Percentiles rank a stretch among this genome's conserved stretches.
Conservation (phyloP, 2,888 invertebrate species). For the Tetragnatha montana region DNA sequence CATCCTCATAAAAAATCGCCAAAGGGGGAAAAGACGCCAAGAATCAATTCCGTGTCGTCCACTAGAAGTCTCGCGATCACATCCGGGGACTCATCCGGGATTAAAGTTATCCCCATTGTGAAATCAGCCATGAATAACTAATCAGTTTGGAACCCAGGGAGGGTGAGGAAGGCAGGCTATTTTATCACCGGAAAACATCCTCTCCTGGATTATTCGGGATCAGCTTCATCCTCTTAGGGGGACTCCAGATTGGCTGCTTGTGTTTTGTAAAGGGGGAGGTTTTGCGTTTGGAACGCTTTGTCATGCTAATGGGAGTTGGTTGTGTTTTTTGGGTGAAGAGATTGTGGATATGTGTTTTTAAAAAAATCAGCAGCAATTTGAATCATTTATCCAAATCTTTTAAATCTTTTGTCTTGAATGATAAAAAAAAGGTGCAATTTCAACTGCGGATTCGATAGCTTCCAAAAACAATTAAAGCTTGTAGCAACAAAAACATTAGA, state of each 20-base stretch:
- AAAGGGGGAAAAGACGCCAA: constrained; percentile 6
- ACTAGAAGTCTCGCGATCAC: constrained; percentile 7
- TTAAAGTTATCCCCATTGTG: constrained; percentile 53
- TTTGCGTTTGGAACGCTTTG: constrained; percentile 2
- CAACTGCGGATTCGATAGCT: too few relatives aligned
- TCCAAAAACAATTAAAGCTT: too few relatives aligned
- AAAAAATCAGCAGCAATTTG: too few relatives aligned
- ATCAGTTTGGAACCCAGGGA: constrained; percentile 36
- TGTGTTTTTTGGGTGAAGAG: constrained; percentile 12
- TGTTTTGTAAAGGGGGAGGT: constrained; percentile 23
- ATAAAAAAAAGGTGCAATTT: too few relatives aligned
- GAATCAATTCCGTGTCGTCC: constrained; percentile 18
- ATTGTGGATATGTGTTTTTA: neutral
- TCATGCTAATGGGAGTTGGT: neutral
- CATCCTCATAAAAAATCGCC: too few relatives aligned
- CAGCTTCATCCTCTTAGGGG: constrained; percentile 43
- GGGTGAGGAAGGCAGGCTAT: constrained; percentile 8
- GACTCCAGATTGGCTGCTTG: constrained; percentile 18
- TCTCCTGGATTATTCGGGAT: constrained; percentile 48
- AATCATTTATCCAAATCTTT: too few relatives aligned
- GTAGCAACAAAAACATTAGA: too few relatives aligned
- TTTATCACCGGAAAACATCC: constrained; percentile 63
- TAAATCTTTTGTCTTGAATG: too few relatives aligned
- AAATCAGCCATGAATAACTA: constrained; percentile 63
- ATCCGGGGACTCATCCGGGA: constrained; percentile 43